Evolutionary conservation across 2,113 vertebrate genomes (phyloP).

Genomic region (Trichechus manatus): DNA sequence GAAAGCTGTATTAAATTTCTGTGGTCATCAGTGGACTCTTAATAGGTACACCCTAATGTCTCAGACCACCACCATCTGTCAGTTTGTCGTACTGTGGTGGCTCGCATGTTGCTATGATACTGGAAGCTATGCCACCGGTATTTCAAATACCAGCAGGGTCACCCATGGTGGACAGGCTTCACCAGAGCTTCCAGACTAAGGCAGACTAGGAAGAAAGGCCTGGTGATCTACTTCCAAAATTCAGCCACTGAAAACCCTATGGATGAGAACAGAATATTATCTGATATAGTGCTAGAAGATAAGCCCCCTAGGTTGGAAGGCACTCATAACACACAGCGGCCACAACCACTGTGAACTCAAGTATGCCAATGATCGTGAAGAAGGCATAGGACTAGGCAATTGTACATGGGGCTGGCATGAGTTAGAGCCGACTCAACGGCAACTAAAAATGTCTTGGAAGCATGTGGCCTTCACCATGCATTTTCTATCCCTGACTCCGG

Average conservation of each 20-base stretch:
- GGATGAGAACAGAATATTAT: not conserved
- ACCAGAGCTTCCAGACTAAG: not conserved
- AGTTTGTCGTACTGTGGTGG: not conserved
- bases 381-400: not conserved
- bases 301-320: not conserved
- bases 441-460: not conserved
- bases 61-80: not conserved
- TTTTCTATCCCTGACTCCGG: not conserved
- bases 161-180: not conserved
- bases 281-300: not conserved
- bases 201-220: not conserved
- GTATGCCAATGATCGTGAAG: not conserved
- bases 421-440: not conserved
- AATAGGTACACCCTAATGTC: accelerated
- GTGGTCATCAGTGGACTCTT: not conserved
- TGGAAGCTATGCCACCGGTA: not conserved
- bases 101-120: not conserved
- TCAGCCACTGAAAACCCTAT: not conserved
- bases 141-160: not conserved
- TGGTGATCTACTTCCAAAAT: not conserved
- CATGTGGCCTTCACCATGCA: accelerated
- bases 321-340: not conserved
- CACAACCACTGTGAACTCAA: not conserved
- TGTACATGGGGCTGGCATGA: not conserved
- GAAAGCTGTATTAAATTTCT: not conserved